phyloP scores from a whole-genome alignment of 1,140 invertebrate genomes.

The Pissodes strobi region DNA sequence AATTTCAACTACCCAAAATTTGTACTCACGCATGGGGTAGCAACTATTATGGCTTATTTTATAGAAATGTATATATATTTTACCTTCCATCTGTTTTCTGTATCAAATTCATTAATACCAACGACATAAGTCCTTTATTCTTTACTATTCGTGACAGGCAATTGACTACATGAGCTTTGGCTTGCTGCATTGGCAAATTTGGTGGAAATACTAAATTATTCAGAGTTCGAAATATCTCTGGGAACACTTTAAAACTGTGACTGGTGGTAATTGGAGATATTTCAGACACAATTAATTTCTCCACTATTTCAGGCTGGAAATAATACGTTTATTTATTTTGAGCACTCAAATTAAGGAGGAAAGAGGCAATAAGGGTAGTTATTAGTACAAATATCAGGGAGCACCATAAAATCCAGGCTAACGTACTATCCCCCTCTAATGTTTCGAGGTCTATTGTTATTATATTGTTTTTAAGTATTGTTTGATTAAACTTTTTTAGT shows the following conservation, averaged over 20 bases:
- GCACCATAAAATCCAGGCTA: no score
- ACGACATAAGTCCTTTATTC: conserved; percentile 58
- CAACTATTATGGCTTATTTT: neutral
- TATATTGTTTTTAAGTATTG: no score
- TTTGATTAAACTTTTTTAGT: no score
- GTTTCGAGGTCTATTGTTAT: no score
- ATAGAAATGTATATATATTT: neutral
- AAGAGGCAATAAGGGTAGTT: no score
- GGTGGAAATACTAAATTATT: conserved; percentile 61
- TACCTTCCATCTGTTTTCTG: conserved; percentile 45
- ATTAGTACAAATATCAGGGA: no score
- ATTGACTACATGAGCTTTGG: conserved; percentile 63
- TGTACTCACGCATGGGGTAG: no score
- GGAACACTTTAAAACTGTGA: conserved; percentile 65
- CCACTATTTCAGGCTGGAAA: conserved; percentile 74
- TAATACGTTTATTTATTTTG: no score
- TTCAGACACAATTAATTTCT: conserved; percentile 82
- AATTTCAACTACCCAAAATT: no score
- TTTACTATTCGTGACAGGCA: conserved; percentile 57
- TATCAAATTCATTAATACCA: conserved; percentile 59
- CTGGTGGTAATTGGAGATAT: conserved; percentile 75
- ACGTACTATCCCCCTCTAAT: no score
- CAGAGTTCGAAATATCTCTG: conserved; percentile 70
- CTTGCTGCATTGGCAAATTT: conserved; percentile 66
- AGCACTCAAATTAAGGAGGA: neutral